Base-by-base conservation (phyloP, 2,888 invertebrate genomes). In the Morpho deidamia region DNA sequence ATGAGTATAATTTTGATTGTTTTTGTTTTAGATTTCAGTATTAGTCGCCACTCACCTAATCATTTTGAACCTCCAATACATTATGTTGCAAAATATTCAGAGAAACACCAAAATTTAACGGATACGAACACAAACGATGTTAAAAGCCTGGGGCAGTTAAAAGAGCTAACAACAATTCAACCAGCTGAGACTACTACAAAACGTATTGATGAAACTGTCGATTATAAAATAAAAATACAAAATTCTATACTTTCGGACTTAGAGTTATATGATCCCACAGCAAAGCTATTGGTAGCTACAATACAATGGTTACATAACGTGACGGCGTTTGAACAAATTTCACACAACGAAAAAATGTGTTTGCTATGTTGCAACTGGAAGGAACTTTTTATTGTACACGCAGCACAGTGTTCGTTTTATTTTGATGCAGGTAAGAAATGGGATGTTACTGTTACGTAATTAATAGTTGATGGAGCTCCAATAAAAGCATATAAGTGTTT, bases 271-370 rank as follows among this genome's bases (percentile, higher is more conserved):
- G 94, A 94, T 71, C 92, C 94, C 0, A 94, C 95, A 0, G 93
- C 95, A 0, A 95, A 95, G 69, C 79, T 97, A 34, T 81, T 97
- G 23, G 95, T 95, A 66, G 86, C 95, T 37, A 92, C 94, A 0
- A 93, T 96, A 1, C 94, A 94, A 74, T 97, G 96, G 96, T 92
- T 95, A 0, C 91, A 94, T 62, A 93, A 93, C 47, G 93, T 96
- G 47, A 93, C 94, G 0, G 93, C 95, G 1, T 96, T 95, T 74
- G 78, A 93, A 11, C 94, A 95, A 74, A 91, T 95, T 63, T 75
- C 78, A 47, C 62, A 66, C 1, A 62, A 92, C 45, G 96, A 96
- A 67, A 96, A 96, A 72, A 92, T 92, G 0, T 90, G 92, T 48
- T 87, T 97, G 39, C 80, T 97, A 50, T 94, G 95, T 68, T 94